Conservation (phyloP, 2,113 vertebrate genomes). For the Enhydra lutris region DNA sequence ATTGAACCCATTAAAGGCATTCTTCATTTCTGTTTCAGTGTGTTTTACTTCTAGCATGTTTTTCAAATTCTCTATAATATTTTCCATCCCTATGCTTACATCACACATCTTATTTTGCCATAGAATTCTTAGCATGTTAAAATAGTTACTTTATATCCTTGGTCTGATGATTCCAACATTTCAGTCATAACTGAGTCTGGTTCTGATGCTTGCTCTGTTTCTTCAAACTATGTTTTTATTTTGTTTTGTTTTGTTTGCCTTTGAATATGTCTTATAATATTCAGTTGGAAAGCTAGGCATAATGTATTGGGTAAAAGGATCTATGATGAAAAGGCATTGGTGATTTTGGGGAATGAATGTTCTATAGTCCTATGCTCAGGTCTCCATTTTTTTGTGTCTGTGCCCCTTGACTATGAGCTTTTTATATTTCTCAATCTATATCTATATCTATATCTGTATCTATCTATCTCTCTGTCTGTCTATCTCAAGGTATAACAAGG, state of each 20-base stretch:
- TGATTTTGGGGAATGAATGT: not conserved
- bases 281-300: not conserved
- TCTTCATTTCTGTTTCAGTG: not conserved
- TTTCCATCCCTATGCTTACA: not conserved
- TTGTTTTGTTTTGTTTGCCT: not conserved
- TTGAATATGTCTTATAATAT: not conserved
- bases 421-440: not conserved
- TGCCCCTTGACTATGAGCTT: not conserved
- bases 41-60: not conserved
- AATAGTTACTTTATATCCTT: not conserved
- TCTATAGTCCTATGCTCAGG: not conserved
- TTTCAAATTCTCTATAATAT: not conserved
- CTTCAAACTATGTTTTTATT: not conserved
- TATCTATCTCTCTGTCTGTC: too few species aligned
- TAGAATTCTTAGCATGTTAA: not conserved
- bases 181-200: not conserved
- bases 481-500: not conserved
- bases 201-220: not conserved
- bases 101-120: not conserved
- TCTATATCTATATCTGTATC: too few species aligned
- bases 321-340: not conserved
- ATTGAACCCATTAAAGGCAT: not conserved
- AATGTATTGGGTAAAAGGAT: not conserved
- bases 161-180: not conserved
- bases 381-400: not conserved